Evolutionary conservation across 2,888 invertebrate species (phyloP).

Genomic region (Melieria crassipennis): DNA sequence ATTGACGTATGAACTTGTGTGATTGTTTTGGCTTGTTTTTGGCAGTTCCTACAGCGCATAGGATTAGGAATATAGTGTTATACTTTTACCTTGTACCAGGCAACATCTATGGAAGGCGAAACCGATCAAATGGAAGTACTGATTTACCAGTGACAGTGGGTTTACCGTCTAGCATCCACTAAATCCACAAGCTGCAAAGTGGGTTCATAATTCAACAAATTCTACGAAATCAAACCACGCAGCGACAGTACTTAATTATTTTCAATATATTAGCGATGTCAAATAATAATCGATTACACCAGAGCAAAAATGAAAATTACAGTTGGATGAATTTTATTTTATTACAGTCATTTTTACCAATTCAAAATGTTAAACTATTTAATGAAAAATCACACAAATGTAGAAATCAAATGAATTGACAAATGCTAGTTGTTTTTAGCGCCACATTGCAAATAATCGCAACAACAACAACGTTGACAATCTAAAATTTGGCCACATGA

Average conservation of each 20-base stretch:
- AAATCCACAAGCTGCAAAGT: not conserved
- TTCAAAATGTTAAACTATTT: too few species aligned
- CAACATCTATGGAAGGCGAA: conserved; percentile 2
- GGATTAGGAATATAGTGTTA: conserved; percentile 7
- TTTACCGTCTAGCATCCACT: not conserved
- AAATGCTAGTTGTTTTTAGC: too few species aligned
- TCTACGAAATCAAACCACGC: too few species aligned
- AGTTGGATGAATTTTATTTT: too few species aligned
- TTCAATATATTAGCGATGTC: too few species aligned
- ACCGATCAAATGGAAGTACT: conserved; percentile 17
- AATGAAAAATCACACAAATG: too few species aligned
- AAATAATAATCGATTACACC: too few species aligned
- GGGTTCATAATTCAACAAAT: too few species aligned
- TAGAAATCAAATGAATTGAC: too few species aligned
- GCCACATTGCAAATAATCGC: not conserved
- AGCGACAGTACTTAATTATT: too few species aligned
- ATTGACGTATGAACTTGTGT: conserved; percentile 8
- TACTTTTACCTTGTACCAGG: conserved; percentile 20
- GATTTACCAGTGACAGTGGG: conserved; percentile 7
- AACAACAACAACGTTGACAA: not conserved
- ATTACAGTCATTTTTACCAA: too few species aligned
- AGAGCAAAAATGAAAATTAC: too few species aligned
- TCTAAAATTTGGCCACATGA: conserved; percentile 46
- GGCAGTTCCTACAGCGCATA: conserved; percentile 22
- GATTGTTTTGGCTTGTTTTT: conserved; percentile 10